Conservation (phyloP, 2,797 vertebrate species). For the Trachops cirrhosus region DNA sequence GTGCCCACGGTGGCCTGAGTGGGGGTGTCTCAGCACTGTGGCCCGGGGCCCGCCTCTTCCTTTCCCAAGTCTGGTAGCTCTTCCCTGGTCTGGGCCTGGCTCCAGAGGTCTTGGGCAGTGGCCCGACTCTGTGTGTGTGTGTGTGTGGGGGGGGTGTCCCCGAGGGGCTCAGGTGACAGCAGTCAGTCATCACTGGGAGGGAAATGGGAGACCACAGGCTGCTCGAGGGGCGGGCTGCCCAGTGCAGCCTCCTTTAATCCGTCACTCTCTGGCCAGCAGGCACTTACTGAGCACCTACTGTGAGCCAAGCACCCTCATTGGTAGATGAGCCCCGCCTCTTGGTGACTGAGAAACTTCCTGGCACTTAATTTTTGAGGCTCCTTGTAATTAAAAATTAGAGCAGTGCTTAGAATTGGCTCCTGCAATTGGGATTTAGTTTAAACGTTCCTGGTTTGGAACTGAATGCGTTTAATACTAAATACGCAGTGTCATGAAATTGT, state of each 20-base stretch:
- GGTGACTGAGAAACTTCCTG: neutral
- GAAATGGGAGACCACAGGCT: neutral
- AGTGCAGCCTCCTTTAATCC: neutral
- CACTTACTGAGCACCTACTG: neutral
- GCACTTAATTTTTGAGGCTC: neutral
- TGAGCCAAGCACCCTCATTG: neutral
- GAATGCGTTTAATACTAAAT: neutral
- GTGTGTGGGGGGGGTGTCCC: no score
- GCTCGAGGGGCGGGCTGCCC: neutral
- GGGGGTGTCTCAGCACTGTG: neutral
- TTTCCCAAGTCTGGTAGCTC: neutral
- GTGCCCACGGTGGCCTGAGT: neutral
- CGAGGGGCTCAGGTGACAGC: neutral
- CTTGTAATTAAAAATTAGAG: neutral
- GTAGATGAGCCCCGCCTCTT: accelerated
- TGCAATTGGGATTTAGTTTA: neutral
- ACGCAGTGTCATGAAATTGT: neutral
- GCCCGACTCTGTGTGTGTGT: neutral
- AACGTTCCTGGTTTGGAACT: neutral
- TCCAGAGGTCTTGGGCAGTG: neutral
- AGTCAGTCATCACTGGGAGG: neutral
- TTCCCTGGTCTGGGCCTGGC: neutral
- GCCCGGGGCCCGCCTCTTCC: neutral
- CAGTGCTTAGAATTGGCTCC: neutral
- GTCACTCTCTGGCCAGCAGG: neutral